Evolutionary conservation across 2,888 invertebrate genomes (phyloP), one percentile per base, ranked within the genome.

Genomic region (Sesamia inferens): DNA sequence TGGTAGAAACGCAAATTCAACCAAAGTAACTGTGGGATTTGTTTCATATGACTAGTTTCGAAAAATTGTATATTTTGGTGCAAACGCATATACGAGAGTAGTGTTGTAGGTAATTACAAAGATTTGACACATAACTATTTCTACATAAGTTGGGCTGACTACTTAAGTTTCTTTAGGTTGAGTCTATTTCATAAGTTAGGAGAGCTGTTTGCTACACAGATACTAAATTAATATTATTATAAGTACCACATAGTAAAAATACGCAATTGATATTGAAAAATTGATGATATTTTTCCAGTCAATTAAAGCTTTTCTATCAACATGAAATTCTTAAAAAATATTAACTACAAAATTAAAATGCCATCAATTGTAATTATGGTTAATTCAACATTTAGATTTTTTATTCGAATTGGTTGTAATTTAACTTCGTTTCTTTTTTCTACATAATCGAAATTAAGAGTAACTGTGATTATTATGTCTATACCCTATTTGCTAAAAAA

Each of bases 391-490:
- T 83, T 79, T 78, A 63, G 74, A 84, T 79, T 76, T 80, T 79
- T 76, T 77, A 76, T 61, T 79, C 57, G 48, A 79, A 79, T 67
- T 59, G 58, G 59, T 69, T 79, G 59, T 62, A 67, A 79, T 76
- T 71, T 72, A 80, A 69, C 55, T 78, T 81, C 75, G 81, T 82
- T 86, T 85, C 78, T 79, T 82, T 79, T 85, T 85, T 79, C 83
- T 81, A 85, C 78, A 83, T 77, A 82, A 75, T 85, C 78, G 78
- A 82, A 83, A 89, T 88, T 88, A 90, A 88, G 87, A 87, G 84
- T 90, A 89, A 88, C 88, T 90, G 90, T 92, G 90, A 92, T 92
- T 91, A 89, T 76, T 85, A 90, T 87, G 89, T 90, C 87, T 90
- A 89, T 82, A 87, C 73, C 82, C 87, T 89, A 88, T 86, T 87